phyloP scores from a whole-genome alignment of 2,888 invertebrate species.

The Metallyticus violacea region DNA sequence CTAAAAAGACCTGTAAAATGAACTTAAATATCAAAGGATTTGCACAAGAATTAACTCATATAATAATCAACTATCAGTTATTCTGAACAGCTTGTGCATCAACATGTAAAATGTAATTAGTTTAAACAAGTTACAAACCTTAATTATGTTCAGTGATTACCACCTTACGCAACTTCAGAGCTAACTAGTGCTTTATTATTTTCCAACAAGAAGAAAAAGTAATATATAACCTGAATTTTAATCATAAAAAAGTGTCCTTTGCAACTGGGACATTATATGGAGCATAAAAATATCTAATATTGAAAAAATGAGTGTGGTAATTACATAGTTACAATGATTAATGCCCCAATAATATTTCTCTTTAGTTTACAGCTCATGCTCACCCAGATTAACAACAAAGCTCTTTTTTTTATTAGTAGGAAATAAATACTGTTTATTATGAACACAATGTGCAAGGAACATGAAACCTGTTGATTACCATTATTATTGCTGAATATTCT shows the following conservation, averaged over 20 bases:
- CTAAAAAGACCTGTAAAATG: too few relatives aligned
- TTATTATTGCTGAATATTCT: neutral
- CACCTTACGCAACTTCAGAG: neutral
- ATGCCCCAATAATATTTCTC: neutral
- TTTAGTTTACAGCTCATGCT: neutral
- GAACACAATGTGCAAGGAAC: neutral
- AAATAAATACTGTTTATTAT: neutral
- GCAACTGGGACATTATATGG: neutral
- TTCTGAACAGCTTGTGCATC: too few relatives aligned
- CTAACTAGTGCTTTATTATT: neutral
- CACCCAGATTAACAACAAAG: neutral
- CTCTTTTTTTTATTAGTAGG: neutral
- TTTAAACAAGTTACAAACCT: neutral
- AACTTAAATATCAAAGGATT: too few relatives aligned
- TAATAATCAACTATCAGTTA: too few relatives aligned
- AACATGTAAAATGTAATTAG: too few relatives aligned
- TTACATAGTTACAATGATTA: neutral
- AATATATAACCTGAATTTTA: neutral
- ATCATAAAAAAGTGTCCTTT: neutral
- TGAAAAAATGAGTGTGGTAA: neutral
- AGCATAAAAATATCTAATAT: neutral
- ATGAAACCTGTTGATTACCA: neutral
- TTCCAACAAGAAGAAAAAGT: neutral
- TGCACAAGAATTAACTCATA: too few relatives aligned
- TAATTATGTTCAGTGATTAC: neutral